Percentiles rank a stretch among this genome's conserved stretches.
phyloP scores from a whole-genome alignment of 2,888 invertebrate genomes.

The Xanthia icteritia region DNA sequence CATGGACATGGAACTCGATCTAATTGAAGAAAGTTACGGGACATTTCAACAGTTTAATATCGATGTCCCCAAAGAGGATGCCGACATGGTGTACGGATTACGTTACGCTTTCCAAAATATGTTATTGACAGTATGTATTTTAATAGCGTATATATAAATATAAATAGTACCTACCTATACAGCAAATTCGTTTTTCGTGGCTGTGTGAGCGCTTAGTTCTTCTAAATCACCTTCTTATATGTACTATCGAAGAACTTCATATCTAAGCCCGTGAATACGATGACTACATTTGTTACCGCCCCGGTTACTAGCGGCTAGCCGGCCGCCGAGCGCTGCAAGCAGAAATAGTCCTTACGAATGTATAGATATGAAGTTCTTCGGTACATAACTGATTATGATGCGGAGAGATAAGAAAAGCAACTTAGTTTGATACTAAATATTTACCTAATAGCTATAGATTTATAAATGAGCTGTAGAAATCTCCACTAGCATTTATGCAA shows the following conservation, averaged over 20 bases:
- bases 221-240: neutral
- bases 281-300: no score
- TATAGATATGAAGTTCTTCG: no score
- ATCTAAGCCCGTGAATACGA: no score
- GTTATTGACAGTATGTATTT: conserved; percentile 92
- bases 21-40: conserved; percentile 95
- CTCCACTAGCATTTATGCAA: no score
- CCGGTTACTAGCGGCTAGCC: no score
- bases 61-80: conserved; percentile 94
- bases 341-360: no score
- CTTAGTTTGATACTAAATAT: neutral
- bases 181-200: neutral
- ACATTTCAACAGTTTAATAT: conserved; percentile 92
- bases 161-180: neutral
- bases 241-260: no score
- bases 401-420: neutral
- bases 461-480: neutral
- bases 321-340: no score
- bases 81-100: conserved; percentile 94
- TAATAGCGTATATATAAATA: no score
- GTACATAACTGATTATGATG: neutral
- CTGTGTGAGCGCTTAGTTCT: neutral
- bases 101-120: conserved; percentile 94
- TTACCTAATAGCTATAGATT: neutral
- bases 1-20: conserved; percentile 94